These are phyloP conservation scores for Labeo rohita DNA, from an alignment of 2,113 vertebrate genomes.

Conservation along the genomic window DNA sequence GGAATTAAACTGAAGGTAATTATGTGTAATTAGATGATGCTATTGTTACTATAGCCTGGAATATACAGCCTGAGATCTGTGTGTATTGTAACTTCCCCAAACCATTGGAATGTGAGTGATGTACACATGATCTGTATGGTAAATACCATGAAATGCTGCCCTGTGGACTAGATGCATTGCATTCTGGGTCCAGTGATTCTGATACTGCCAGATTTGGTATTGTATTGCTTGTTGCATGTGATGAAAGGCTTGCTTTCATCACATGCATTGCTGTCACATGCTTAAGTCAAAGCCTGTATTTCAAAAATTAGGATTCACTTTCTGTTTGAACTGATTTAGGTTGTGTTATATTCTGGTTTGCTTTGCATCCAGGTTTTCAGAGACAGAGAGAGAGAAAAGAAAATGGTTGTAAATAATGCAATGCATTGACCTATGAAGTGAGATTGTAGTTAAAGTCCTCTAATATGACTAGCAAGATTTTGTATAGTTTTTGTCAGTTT, in stretches of 20 bases:
- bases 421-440: not conserved
- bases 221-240: not conserved
- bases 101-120: not conserved
- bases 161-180: not conserved
- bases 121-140: not conserved
- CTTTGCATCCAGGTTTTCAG: not conserved
- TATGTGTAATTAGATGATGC: not conserved
- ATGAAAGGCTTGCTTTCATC: not conserved
- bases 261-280: not conserved
- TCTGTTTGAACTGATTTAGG: not conserved
- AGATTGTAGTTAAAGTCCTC: not conserved
- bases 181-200: not conserved
- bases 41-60: not conserved
- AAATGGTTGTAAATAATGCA: not conserved
- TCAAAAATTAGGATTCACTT: not conserved
- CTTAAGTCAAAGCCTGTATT: not conserved
- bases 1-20: conserved; percentile 1
- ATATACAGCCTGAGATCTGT: conserved; percentile 19
- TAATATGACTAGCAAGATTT: not conserved
- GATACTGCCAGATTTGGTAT: not conserved
- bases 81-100: not conserved
- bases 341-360: not conserved
- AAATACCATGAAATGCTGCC: not conserved
- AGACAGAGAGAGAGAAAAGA: not conserved
- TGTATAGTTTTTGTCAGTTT: not conserved